A percentile compares a stretch with the other conserved stretches of the same genome.
Evolutionary conservation across 2,113 vertebrate genomes (phyloP).

Genomic region (Acrocephalus arundinaceus): DNA sequence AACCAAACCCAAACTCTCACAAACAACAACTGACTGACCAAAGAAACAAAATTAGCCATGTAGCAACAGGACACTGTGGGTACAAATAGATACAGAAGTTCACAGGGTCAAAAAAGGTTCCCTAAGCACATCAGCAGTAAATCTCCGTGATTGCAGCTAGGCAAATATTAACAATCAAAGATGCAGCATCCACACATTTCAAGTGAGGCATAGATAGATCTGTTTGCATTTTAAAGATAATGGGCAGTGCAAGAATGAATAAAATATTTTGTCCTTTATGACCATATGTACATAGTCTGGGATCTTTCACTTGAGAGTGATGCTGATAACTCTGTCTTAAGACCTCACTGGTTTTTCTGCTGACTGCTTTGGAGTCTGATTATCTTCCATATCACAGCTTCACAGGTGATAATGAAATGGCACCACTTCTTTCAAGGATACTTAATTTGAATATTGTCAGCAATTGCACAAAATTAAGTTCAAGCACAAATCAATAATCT

Average conservation of each 20-base stretch:
- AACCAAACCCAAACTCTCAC: not conserved
- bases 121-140: not conserved
- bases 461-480: not conserved
- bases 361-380: not conserved
- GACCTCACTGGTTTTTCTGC: not conserved
- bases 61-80: not conserved
- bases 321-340: not conserved
- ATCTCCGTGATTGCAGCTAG: not conserved
- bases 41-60: not conserved
- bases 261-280: not conserved
- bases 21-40: not conserved
- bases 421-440: not conserved
- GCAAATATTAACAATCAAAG: constrained; percentile 7
- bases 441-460: not conserved
- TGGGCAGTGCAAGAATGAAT: not conserved
- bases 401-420: not conserved
- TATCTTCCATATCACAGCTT: not conserved
- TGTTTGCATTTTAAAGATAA: constrained; percentile 6
- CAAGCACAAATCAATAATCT: not conserved
- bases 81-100: not conserved
- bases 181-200: not conserved
- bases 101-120: not conserved
- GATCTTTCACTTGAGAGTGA: not conserved
- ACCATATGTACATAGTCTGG: not conserved
- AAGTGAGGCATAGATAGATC: not conserved